Base-by-base conservation (phyloP, 2,797 vertebrate genomes). In the Melanotaenia trifasciata region DNA sequence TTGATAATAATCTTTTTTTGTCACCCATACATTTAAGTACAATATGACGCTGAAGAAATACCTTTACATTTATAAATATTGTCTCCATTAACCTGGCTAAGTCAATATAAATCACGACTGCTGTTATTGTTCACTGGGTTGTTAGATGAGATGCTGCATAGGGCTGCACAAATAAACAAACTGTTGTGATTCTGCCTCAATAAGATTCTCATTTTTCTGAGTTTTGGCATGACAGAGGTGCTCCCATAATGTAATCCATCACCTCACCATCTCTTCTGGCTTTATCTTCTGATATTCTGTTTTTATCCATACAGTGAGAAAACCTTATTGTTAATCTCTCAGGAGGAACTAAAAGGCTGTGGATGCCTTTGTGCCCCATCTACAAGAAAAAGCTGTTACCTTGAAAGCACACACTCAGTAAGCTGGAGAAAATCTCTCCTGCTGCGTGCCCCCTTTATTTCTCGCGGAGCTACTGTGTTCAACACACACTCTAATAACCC, bases 361-460 rank as follows among this genome's bases (percentile, higher is more conserved):
- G 4, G 4, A 35, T 45, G 71, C 51, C 1, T 50, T 45, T 70
- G 50, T 60, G 53, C 64, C 33, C 72, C 47, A 22, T 58, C 38
- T 73, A 64, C 43, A 65, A 71, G 67, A 43, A 68, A 83, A 84
- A 80, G 58, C 66, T 26, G 40, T 79, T 83, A 85, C 84, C 82
- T 84, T 80, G 67, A 85, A 81, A 85, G 75, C 66, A 73, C 28
- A 58, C 64, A 75, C 68, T 78, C 66, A 35, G 79, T 86, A 61
- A 72, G 75, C 70, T 30, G 74, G 64, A 75, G 77, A 56, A 67
- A 75, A 73, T 64, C 16, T 18, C 64, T 87, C 73, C 83, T 78
- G 77, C 80, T 77, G 72, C 70, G 84, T 67, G 20, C 67, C 71
- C 74, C 74, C 76, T 58, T 83, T 79, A 90, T 87, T 83, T 79